phyloP scores from a whole-genome alignment of 2,888 invertebrate genomes.

The Nymphalis urticae region DNA sequence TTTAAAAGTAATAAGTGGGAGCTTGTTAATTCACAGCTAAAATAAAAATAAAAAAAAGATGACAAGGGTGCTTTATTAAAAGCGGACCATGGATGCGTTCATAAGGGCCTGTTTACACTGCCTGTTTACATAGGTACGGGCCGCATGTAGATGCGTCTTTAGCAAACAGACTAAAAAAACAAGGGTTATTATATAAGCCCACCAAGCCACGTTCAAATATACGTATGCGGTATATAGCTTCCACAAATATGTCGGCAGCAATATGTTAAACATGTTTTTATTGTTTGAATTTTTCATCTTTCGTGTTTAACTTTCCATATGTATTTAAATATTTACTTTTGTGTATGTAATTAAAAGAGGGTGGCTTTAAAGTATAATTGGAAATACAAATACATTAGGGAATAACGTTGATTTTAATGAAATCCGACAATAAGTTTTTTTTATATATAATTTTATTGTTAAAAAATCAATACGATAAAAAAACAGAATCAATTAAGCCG shows the following conservation, averaged over 20 bases:
- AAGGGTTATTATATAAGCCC: constrained; percentile 67
- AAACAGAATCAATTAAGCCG: constrained; percentile 35
- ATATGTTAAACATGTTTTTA: constrained; percentile 58
- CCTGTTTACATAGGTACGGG: constrained; percentile 73
- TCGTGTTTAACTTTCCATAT: constrained; percentile 46
- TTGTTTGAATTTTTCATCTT: constrained; percentile 56
- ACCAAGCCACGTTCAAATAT: constrained; percentile 45
- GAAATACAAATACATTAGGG: constrained; percentile 34
- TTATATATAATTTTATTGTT: not conserved
- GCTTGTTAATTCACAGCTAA: constrained; percentile 40
- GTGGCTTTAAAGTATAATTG: constrained; percentile 30
- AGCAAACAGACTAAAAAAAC: constrained; percentile 79
- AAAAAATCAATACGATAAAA: constrained; percentile 3
- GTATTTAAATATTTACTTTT: constrained; percentile 34
- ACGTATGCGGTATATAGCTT: constrained; percentile 50
- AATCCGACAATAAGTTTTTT: not conserved
- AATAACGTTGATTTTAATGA: constrained; percentile 20
- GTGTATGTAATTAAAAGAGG: constrained; percentile 35
- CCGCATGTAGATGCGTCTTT: constrained; percentile 77
- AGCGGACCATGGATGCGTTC: constrained; percentile 60
- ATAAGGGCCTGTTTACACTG: constrained; percentile 76
- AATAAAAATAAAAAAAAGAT: constrained; percentile 57
- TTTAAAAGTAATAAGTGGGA: constrained; percentile 26
- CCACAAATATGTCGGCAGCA: constrained; percentile 52
- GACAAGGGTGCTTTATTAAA: constrained; percentile 63